phyloP scores from a whole-genome alignment of 2,888 invertebrate genomes.

The Drosophila aldrichi region DNA sequence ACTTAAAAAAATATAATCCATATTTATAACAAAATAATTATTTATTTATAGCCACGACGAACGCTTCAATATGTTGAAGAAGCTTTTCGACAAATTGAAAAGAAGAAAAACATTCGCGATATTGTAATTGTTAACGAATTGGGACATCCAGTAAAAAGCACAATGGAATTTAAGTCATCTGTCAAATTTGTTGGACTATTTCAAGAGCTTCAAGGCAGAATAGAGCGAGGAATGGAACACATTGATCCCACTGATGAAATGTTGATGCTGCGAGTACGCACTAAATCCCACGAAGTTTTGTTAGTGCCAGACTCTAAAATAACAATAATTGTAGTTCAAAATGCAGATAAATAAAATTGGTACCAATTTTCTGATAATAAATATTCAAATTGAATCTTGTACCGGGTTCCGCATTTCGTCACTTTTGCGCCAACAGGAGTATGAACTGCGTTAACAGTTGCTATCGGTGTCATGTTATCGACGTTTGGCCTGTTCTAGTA shows the following conservation, averaged over 20 bases:
- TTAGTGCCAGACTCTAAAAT: slow-evolving; percentile 83
- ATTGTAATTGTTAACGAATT: slow-evolving; percentile 80
- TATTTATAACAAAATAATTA: not conserved
- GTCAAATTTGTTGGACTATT: slow-evolving; percentile 81
- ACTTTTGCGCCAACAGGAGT: slow-evolving; percentile 10
- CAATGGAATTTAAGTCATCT: slow-evolving; percentile 71
- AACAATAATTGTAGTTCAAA: slow-evolving; percentile 82
- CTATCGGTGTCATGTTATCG: slow-evolving; percentile 13
- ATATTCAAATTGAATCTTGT: not conserved
- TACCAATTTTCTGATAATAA: not conserved
- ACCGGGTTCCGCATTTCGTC: not conserved
- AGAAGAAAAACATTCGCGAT: slow-evolving; percentile 77
- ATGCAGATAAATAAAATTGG: slow-evolving; percentile 71
- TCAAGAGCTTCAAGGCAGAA: slow-evolving; percentile 79
- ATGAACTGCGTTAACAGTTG: slow-evolving; percentile 12
- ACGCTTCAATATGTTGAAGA: slow-evolving; percentile 82
- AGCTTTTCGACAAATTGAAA: slow-evolving; percentile 71
- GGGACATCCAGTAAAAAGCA: slow-evolving; percentile 82
- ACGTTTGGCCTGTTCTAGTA: slow-evolving; percentile 3
- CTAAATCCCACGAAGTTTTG: slow-evolving; percentile 80
- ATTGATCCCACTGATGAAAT: slow-evolving; percentile 81
- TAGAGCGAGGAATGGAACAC: slow-evolving; percentile 74
- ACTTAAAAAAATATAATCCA: not conserved
- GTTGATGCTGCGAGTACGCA: slow-evolving; percentile 80
- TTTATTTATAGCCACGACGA: slow-evolving; percentile 52